Evolutionary conservation across 1,140 invertebrate genomes (phyloP).

Genomic region (Temnothorax longispinosus): DNA sequence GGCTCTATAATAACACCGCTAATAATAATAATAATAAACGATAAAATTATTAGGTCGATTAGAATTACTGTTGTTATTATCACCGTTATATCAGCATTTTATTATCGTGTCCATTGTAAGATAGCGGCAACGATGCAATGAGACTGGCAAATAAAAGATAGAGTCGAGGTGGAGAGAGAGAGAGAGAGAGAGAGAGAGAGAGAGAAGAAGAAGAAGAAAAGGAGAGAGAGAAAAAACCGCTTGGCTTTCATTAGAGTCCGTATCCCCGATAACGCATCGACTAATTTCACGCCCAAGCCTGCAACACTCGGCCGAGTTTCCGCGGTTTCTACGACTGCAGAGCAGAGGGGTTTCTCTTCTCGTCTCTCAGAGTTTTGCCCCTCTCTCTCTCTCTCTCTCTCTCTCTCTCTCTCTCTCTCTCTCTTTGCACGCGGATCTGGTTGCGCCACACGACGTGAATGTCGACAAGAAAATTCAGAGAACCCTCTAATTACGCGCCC

Average conservation of each 20-base stretch:
- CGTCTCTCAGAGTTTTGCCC: not conserved
- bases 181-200: not conserved
- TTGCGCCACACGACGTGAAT: not conserved
- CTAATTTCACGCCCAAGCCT: conserved; percentile 74
- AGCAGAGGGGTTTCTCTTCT: conserved; percentile 20
- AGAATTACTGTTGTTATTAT: conserved; percentile 30
- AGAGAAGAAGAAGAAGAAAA: not conserved
- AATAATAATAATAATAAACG: conserved; percentile 61
- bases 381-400: not conserved
- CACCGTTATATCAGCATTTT: conserved; percentile 42
- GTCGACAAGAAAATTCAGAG: conserved; percentile 54
- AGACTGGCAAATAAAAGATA: conserved; percentile 12
- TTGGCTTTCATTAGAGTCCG: conserved; percentile 65
- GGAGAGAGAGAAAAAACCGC: not conserved
- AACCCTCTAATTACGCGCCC: conserved; percentile 48
- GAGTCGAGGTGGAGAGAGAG: not conserved
- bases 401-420: not conserved
- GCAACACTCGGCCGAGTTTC: conserved; percentile 33
- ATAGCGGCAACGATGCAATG: conserved; percentile 30
- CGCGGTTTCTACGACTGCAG: conserved; percentile 57
- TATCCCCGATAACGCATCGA: conserved; percentile 64
- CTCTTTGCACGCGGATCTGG: not conserved
- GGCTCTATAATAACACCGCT: conserved; percentile 40
- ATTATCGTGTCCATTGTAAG: conserved; percentile 30
- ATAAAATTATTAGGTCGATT: conserved; percentile 37